Evolutionary conservation across 1,140 invertebrate species (phyloP).

Genomic region (Leptinotarsa lineolata): DNA sequence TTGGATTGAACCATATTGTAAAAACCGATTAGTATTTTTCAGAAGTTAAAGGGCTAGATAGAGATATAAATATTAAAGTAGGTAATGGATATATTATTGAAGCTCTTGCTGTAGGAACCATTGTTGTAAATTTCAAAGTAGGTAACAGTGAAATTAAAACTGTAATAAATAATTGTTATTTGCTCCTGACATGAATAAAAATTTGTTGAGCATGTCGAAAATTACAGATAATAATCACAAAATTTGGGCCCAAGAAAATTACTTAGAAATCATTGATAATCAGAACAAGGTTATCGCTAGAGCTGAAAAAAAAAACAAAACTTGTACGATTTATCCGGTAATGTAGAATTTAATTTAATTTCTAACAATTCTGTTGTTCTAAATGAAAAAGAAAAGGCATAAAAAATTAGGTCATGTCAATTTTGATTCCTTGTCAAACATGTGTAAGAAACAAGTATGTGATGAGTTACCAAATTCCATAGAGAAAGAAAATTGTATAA

Average conservation of each 20-base stretch:
- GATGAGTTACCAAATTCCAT: constrained; percentile 8
- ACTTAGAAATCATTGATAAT: constrained; percentile 35
- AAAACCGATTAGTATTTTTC: constrained; percentile 45
- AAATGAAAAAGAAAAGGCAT: constrained; percentile 22
- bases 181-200: constrained; percentile 44
- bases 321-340: constrained; percentile 49
- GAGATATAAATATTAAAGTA: constrained; percentile 30
- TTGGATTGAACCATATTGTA: too few species aligned
- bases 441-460: not conserved
- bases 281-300: constrained; percentile 40
- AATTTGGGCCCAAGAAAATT: constrained; percentile 40
- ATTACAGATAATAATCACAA: constrained; percentile 41
- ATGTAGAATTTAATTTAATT: constrained; percentile 32
- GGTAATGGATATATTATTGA: constrained; percentile 38
- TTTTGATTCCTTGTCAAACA: not conserved
- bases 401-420: constrained; percentile 1
- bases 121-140: constrained; percentile 41
- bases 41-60: constrained; percentile 46
- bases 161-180: constrained; percentile 45
- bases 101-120: constrained; percentile 47
- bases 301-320: too few species aligned
- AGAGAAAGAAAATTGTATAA: constrained; percentile 12
- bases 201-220: constrained; percentile 48
- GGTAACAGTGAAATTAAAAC: constrained; percentile 27
- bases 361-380: not conserved